Conservation (phyloP, 2,113 vertebrate species). For the Urocolius indicus region DNA sequence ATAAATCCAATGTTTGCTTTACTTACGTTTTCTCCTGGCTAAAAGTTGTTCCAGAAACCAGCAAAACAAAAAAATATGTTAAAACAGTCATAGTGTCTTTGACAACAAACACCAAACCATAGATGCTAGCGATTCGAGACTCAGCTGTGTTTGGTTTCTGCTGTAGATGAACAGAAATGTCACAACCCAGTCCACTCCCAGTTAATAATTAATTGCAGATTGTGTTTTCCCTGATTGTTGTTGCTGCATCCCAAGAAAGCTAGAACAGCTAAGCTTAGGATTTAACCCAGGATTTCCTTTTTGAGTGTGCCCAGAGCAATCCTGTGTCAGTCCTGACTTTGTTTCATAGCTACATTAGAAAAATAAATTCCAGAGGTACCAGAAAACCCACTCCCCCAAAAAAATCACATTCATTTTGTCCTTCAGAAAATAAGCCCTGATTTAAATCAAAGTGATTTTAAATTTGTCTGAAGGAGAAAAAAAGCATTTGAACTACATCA, state of each 20-base stretch:
- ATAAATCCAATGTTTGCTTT: neutral
- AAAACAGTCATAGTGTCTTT: conserved; percentile 51
- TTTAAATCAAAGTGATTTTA: neutral
- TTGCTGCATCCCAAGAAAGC: neutral
- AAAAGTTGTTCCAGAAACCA: conserved; percentile 34
- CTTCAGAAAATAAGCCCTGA: neutral
- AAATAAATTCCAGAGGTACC: neutral
- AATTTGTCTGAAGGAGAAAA: neutral
- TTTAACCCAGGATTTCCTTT: neutral
- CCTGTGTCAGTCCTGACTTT: neutral
- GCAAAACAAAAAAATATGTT: conserved; percentile 52
- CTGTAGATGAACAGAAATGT: neutral
- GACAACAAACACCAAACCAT: neutral
- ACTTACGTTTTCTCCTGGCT: conserved; percentile 82
- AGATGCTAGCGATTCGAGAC: neutral
- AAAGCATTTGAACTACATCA: neutral
- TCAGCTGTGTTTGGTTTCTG: neutral
- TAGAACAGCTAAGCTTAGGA: neutral
- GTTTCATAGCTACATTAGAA: neutral
- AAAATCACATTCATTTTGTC: neutral
- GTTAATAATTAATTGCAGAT: conserved; percentile 76
- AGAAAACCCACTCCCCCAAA: fast-evolving
- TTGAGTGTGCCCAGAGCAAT: neutral
- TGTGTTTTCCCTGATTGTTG: neutral
- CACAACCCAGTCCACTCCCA: neutral